Percentiles rank a stretch among this genome's conserved stretches.
Conservation (phyloP, 2,797 vertebrate genomes). For the Acropternis orthonyx region DNA sequence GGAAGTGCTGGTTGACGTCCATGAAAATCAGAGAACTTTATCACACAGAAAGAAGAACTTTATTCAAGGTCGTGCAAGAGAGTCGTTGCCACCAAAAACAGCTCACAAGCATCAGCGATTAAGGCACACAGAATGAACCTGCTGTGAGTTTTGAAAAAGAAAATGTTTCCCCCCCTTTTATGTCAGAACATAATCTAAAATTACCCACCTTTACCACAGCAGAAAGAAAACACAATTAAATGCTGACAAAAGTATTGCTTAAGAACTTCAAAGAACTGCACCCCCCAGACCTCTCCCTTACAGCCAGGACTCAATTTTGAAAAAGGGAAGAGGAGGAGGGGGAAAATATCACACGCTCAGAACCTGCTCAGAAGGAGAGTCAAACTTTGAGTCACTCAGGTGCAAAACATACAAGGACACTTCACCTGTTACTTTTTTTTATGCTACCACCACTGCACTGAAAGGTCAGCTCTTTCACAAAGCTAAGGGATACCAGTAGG, state of each 20-base stretch:
- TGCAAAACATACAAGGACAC: not conserved
- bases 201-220: not conserved
- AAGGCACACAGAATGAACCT: not conserved
- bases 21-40: not conserved
- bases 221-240: not conserved
- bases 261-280: not conserved
- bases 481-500: not conserved
- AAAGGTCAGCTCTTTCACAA: not conserved
- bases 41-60: not conserved
- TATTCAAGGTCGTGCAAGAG: not conserved
- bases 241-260: not conserved
- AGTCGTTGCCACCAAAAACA: not conserved
- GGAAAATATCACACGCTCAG: not conserved
- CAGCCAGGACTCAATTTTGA: not conserved
- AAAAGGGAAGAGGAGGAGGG: not conserved
- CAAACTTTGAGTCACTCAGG: not conserved
- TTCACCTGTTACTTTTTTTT: not conserved
- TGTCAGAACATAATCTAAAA: not conserved
- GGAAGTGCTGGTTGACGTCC: not conserved
- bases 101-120: not conserved
- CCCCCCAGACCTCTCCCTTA: not conserved
- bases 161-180: not conserved
- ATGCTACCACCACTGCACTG: not conserved
- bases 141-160: not conserved
- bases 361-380: not conserved